A percentile compares a stretch with the other conserved stretches of the same genome.
Conservation (phyloP, 2,797 vertebrate species). For the Xiphorhynchus erythropygius region DNA sequence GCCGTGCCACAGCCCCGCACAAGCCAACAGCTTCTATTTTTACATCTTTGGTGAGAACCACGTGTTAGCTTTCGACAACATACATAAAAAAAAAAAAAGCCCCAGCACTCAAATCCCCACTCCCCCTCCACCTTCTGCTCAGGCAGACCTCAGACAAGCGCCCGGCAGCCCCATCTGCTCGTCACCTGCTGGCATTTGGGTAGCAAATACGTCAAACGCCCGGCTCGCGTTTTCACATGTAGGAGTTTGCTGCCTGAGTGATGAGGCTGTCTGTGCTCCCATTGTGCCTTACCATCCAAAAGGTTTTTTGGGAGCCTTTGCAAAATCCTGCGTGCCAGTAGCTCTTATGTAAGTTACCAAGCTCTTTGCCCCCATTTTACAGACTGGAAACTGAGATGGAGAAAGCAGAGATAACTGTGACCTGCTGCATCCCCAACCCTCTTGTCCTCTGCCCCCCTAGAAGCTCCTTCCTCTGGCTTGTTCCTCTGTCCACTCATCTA, state of each 20-base stretch:
- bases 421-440: background rate
- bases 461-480: background rate
- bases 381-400: background rate
- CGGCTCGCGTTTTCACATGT: conserved; percentile 43
- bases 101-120: background rate
- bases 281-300: conserved; percentile 43
- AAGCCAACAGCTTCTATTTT: conserved; percentile 73
- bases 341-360: conserved; percentile 17
- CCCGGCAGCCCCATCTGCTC: conserved; percentile 62
- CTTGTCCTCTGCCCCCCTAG: background rate
- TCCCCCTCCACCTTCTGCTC: conserved; percentile 60
- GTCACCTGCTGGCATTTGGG: conserved; percentile 66
- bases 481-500: background rate
- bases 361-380: background rate
- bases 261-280: conserved; percentile 47
- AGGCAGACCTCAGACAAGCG: conserved; percentile 63
- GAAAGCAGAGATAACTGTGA: background rate
- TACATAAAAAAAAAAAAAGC: background rate
- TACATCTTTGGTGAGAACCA: conserved; percentile 68
- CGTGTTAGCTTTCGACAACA: conserved; percentile 64
- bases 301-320: background rate
- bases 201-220: conserved; percentile 51
- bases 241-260: conserved; percentile 46
- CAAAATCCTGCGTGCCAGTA: background rate
- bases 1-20: background rate